A percentile compares a stretch with the other conserved stretches of the same genome.
These are phyloP conservation scores for Pristionchus japonicus DNA, from an alignment of 2,888 invertebrate species.

Conservation along the genomic window DNA sequence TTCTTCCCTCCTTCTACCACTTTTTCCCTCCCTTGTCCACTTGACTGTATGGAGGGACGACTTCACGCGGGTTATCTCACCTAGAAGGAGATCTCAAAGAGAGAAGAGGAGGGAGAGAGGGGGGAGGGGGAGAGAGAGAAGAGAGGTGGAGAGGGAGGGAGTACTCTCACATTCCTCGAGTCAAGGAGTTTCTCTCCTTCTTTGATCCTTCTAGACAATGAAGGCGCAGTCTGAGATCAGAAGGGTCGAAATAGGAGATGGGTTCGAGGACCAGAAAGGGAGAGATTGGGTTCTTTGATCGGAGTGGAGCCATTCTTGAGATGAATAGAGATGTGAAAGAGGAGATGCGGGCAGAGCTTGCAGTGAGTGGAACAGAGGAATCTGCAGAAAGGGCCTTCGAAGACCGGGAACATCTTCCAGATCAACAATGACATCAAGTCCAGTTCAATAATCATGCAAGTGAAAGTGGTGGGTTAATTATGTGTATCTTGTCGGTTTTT, in stretches of 20 bases:
- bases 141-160: not conserved
- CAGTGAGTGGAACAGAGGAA: not conserved
- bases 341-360: constrained; percentile 1
- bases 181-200: not conserved
- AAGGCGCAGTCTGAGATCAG: not conserved
- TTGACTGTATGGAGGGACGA: constrained; percentile 36
- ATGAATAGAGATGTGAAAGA: not conserved
- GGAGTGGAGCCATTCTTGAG: not conserved
- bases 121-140: no score
- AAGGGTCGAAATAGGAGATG: not conserved
- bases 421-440: not conserved
- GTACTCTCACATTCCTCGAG: not conserved
- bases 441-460: no score
- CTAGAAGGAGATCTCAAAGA: not conserved
- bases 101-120: no score
- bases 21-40: constrained; percentile 4
- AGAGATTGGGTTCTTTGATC: not conserved
- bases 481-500: no score
- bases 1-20: constrained; percentile 16
- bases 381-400: not conserved
- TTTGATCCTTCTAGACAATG: not conserved
- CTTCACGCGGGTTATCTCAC: constrained; percentile 24
- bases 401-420: not conserved
- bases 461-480: no score
- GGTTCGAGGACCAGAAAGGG: not conserved